phyloP scores from a whole-genome alignment of 2,888 invertebrate genomes.

The Trachelus iudaicus region DNA sequence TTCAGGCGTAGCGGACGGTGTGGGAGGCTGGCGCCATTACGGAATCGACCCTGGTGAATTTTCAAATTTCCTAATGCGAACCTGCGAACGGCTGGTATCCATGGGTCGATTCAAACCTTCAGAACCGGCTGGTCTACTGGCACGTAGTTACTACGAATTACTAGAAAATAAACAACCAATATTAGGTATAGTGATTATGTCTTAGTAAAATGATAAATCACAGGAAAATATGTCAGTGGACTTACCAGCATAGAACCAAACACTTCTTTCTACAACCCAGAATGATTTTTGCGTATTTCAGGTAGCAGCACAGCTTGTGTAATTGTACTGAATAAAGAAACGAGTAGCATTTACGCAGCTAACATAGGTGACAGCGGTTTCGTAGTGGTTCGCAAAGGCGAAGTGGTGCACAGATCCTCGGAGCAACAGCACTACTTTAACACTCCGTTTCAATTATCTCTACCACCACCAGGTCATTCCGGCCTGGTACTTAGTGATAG shows the following conservation, averaged over 20 bases:
- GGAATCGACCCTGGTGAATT: constrained; percentile 98
- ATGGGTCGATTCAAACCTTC: constrained; percentile 89
- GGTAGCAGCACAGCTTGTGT: constrained; percentile 99
- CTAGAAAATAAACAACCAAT: constrained; percentile 92
- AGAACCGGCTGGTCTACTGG: constrained; percentile 89
- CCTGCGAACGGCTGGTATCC: constrained; percentile 91
- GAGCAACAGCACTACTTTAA: constrained; percentile 99
- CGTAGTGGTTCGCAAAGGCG: constrained; percentile 88
- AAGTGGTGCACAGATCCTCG: constrained; percentile 90
- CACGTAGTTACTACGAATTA: constrained; percentile 91
- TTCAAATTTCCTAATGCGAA: constrained; percentile 92
- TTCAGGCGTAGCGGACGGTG: constrained; percentile 97
- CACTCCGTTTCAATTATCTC: constrained; percentile 96
- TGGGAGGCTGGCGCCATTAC: constrained; percentile 98
- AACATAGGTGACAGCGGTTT: constrained; percentile 99
- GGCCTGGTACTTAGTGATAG: constrained; percentile 91
- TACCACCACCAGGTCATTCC: constrained; percentile 91
- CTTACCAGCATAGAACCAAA: neutral
- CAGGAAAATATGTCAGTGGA: neutral
- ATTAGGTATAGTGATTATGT: constrained; percentile 72
- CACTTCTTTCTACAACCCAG: neutral
- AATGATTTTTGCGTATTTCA: constrained; percentile 53
- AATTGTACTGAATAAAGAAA: constrained; percentile 90
- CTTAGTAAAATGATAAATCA: neutral
- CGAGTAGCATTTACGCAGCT: constrained; percentile 91